Conservation (phyloP, 2,797 vertebrate species). For the Dermochelys coriacea region DNA sequence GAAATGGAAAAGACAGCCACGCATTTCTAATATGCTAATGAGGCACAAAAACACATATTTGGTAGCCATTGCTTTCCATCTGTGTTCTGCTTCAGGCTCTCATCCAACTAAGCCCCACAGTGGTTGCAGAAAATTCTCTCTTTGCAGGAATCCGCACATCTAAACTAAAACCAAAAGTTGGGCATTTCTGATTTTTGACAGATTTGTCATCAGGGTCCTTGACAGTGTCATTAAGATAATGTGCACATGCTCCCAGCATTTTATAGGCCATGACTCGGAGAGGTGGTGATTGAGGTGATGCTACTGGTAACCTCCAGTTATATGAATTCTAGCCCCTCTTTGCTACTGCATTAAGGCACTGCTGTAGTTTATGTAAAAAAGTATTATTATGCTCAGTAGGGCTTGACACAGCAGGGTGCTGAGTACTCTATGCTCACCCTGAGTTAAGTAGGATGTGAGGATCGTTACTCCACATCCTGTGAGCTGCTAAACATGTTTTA, state of each 20-base stretch:
- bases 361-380: neutral
- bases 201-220: neutral
- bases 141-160: neutral
- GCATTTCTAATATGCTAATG: neutral
- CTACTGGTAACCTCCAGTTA: neutral
- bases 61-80: neutral
- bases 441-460: neutral
- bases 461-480: no score
- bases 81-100: neutral
- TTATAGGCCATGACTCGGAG: neutral
- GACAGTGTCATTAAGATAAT: neutral
- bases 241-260: accelerated
- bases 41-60: accelerated
- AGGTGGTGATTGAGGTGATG: neutral
- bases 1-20: neutral
- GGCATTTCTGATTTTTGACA: neutral
- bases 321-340: neutral
- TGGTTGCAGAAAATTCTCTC: neutral
- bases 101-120: neutral
- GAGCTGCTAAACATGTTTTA: no score
- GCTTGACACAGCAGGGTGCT: neutral
- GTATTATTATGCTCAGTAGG: neutral
- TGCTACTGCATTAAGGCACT: accelerated
- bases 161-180: neutral
- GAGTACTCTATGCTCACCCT: neutral